These are phyloP conservation scores for Polypterus senegalus DNA, from an alignment of 2,113 vertebrate genomes.

Conservation along the genomic window DNA sequence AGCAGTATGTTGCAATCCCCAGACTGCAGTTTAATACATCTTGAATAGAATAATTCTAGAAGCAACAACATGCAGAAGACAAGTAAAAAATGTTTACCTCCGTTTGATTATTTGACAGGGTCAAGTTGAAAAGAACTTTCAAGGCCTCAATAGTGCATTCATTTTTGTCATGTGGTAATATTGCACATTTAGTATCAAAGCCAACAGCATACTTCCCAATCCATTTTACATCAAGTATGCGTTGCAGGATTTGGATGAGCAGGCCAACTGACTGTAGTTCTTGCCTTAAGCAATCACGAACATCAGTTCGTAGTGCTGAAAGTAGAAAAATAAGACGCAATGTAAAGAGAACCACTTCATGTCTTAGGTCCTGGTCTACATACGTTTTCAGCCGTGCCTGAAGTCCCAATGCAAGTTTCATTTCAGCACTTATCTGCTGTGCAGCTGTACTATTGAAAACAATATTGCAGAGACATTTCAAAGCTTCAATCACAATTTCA, in stretches of 20 bases:
- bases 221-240: conserved; percentile 74
- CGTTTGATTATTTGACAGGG: conserved; percentile 66
- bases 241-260: conserved; percentile 79
- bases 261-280: conserved; percentile 68
- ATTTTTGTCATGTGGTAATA: conserved; percentile 66
- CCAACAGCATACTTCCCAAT: conserved; percentile 67
- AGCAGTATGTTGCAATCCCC: no score
- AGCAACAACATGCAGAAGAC: no score
- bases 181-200: conserved; percentile 47
- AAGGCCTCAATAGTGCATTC: conserved; percentile 84
- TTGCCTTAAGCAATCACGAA: conserved; percentile 59
- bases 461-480: conserved; percentile 95
- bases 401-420: conserved; percentile 71
- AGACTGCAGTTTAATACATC: no score
- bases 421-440: conserved; percentile 79
- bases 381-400: conserved; percentile 63
- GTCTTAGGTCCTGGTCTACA: conserved; percentile 44
- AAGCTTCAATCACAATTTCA: conserved; percentile 80
- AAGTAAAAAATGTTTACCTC: conserved; percentile 55
- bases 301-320: conserved; percentile 76
- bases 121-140: conserved; percentile 93
- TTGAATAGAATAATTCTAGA: no score
- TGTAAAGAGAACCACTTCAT: conserved; percentile 83
- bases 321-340: conserved; percentile 89
- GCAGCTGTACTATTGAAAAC: conserved; percentile 84